phyloP scores from a whole-genome alignment of 2,888 invertebrate genomes.

The Sicus ferrugineus region DNA sequence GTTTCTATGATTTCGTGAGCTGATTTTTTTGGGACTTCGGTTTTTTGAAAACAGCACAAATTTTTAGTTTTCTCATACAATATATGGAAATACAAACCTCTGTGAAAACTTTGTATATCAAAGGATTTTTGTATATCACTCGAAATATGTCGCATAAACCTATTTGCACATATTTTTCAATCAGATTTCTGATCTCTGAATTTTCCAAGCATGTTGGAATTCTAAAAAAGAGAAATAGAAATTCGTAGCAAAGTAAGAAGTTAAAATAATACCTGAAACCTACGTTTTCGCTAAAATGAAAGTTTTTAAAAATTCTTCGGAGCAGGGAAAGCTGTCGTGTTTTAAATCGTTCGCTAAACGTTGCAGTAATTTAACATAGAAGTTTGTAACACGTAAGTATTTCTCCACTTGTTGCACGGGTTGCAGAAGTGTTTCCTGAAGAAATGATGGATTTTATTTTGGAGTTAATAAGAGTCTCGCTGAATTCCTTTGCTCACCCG shows the following conservation, averaged over 20 bases:
- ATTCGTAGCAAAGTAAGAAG: neutral
- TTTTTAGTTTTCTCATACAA: too few species aligned
- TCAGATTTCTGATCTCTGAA: constrained; percentile 27
- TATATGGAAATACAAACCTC: constrained; percentile 40
- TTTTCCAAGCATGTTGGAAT: constrained; percentile 20
- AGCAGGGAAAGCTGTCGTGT: constrained; percentile 52
- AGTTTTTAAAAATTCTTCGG: constrained; percentile 38
- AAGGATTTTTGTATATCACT: constrained; percentile 44
- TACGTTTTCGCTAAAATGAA: constrained; percentile 35
- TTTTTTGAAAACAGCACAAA: too few species aligned
- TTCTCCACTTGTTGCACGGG: constrained; percentile 44
- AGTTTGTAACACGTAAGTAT: constrained; percentile 46
- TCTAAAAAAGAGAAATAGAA: constrained; percentile 35
- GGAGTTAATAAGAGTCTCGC: too few species aligned
- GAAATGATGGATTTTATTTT: too few species aligned
- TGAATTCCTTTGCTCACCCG: too few species aligned
- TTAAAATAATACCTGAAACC: constrained; percentile 31
- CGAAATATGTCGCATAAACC: constrained; percentile 39
- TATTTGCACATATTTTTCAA: constrained; percentile 41
- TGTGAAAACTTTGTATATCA: constrained; percentile 43
- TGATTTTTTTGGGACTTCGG: too few species aligned
- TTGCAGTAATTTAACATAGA: constrained; percentile 47
- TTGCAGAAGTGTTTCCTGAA: constrained; percentile 39
- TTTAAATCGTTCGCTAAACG: constrained; percentile 39
- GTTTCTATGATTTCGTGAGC: too few species aligned